Base-by-base conservation (phyloP, 1,140 invertebrate species). In the Drosophila pallidifrons region DNA sequence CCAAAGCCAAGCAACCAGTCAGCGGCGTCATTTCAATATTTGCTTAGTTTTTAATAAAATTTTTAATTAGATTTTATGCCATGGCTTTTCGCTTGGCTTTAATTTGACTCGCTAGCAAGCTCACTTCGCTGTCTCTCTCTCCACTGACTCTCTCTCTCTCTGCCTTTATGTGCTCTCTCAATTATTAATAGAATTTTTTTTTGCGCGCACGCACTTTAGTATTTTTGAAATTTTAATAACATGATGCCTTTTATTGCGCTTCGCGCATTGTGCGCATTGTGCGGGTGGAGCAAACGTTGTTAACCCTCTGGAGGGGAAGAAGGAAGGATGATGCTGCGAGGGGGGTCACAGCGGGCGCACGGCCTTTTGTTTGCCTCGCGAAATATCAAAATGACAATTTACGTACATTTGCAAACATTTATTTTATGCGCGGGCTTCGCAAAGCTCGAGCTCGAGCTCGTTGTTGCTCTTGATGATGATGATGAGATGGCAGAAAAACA, bases 181-280 rank as follows among this genome's bases (percentile, higher is more conserved):
- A 89, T 89, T 89, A 89, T 85, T 89, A 81, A 89, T 89, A 89
- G 72, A 85, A 89, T 89, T 83, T 75, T 83, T 75, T 72, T 89
- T 82, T 49, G 47, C 60, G 74, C 74, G 61, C 70, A 81, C 85
- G 81, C 77, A 79, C 74, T 88, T 89, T 89, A 89, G 81, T 85
- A 89, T 89, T 89, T 89, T 81, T 89, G 80, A 89, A 89, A 89
- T 85, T 89, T 89, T 88, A 88, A 88, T 88, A 88, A 88, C 71
- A 88, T 66, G 81, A 78, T 88, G 85, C 80, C 81, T 89, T 87
- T 87, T 87, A 87, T 87, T 87, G 83, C 85, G 77, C 30, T 70
- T 81, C 52, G 55, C 51, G 69, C 51, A 80, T 82, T 82, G 77
- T 77, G 77, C 55, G 79, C 73, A 70, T 59, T 75, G 79, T 60